phyloP scores from a whole-genome alignment of 2,797 vertebrate genomes.

The Enteromius anoplus region DNA sequence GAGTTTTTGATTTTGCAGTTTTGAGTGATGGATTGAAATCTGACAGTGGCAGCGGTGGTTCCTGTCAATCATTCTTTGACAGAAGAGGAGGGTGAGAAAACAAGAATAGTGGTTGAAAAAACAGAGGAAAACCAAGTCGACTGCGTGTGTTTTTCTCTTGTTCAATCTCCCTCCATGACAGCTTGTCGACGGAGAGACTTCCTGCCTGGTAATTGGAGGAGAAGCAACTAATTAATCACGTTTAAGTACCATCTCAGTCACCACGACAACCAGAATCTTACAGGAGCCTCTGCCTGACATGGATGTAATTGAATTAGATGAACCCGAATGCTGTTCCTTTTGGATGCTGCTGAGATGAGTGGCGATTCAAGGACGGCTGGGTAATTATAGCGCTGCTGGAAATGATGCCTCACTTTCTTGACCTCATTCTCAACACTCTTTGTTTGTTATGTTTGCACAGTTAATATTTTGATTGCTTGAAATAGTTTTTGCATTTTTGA shows the following conservation, averaged over 20 bases:
- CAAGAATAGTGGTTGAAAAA: not conserved
- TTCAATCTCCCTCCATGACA: conserved; percentile 42
- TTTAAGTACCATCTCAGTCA: conserved; percentile 67
- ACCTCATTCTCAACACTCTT: conserved; percentile 57
- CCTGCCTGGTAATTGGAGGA: conserved; percentile 61
- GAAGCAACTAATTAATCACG: conserved; percentile 72
- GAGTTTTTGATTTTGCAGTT: not conserved
- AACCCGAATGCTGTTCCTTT: conserved; percentile 52
- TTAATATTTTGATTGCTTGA: not conserved
- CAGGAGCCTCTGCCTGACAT: conserved; percentile 62
- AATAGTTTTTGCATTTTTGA: not conserved
- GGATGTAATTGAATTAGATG: conserved; percentile 63
- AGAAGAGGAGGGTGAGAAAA: conserved; percentile 4
- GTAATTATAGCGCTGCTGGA: conserved; percentile 62
- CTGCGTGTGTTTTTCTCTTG: conserved; percentile 23
- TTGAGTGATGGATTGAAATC: conserved; percentile 17
- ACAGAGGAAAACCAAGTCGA: not conserved
- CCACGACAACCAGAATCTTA: conserved; percentile 63
- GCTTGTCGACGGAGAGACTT: conserved; percentile 60
- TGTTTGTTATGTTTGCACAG: not conserved
- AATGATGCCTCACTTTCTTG: conserved; percentile 68
- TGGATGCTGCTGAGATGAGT: conserved; percentile 33
- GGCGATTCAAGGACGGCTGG: conserved; percentile 28
- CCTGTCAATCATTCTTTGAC: conserved; percentile 20
- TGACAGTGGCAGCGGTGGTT: not conserved